A percentile compares a stretch with the other conserved stretches of the same genome.
phyloP scores from a whole-genome alignment of 2,113 vertebrate species.

The Daphoenositta chrysoptera region DNA sequence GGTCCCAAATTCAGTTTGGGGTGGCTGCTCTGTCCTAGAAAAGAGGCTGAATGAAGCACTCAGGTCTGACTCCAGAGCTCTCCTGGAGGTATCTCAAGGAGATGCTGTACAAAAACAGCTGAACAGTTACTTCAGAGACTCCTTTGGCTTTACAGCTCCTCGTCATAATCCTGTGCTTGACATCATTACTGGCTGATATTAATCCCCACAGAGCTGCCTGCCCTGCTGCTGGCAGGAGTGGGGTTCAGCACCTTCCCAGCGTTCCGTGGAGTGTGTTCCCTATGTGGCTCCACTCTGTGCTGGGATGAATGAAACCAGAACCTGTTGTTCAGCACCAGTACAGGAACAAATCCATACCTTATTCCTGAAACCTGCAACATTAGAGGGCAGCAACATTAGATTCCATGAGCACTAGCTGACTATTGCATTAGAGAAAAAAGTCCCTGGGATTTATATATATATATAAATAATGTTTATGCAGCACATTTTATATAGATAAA shows the following conservation, averaged over 20 bases:
- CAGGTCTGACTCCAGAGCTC: not conserved
- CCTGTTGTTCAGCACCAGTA: not conserved
- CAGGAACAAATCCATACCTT: not conserved
- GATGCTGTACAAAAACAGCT: not conserved
- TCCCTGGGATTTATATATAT: not conserved
- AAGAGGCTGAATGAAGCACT: not conserved
- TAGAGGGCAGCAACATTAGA: no score
- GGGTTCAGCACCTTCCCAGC: rapidly evolving
- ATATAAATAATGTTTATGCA: not conserved
- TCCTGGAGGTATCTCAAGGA: not conserved
- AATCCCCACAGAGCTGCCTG: not conserved
- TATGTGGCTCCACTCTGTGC: not conserved
- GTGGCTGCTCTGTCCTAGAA: not conserved
- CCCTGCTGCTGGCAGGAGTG: not conserved
- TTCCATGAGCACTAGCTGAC: not conserved
- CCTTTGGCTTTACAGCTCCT: not conserved
- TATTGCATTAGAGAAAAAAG: not conserved
- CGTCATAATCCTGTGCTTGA: not conserved
- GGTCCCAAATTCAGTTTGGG: not conserved
- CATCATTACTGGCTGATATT: not conserved
- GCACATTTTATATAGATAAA: not conserved
- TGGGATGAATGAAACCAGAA: not conserved
- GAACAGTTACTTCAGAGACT: not conserved
- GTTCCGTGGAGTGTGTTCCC: rapidly evolving
- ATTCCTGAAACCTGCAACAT: not conserved